Base-by-base conservation (phyloP, 2,797 vertebrate genomes). In the Mergus octosetaceus region DNA sequence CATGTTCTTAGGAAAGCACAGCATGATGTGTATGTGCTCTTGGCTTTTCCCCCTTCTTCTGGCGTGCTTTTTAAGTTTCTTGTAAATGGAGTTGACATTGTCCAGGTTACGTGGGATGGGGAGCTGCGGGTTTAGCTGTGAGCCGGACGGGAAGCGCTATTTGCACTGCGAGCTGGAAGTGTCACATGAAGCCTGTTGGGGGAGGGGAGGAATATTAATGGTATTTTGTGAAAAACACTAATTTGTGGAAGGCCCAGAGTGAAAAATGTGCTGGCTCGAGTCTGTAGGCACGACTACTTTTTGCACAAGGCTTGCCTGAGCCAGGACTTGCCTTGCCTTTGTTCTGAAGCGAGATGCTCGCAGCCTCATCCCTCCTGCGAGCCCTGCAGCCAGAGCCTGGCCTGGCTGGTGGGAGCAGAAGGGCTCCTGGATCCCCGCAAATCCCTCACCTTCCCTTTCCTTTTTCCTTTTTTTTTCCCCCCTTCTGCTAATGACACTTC, bases 401-500 rank as follows among this genome's bases (percentile, higher is more conserved):
- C 94, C 90, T 91, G 57, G 85, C 60, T 61, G 89, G 85, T 95
- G 95, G 93, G 11, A 49, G 76, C 87, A 70, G 80, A 89, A 96
- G 92, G 85, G 95, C 92, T 94, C 74, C 64, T 0, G 6, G 51
- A 83, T 85, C 5, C 0, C 85, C 60, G 80, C 38, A 53, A 92
- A 87, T 89, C 92, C 92, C 36, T 72, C 62, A 88, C 93, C 62
- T 89, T 69, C 66, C 32, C 34, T n/a, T 9, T 34, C 11, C 8
- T 57, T 36, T 32, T 65, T 13, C 5, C 5, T 13, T 13, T 5
- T 17, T 36, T 36, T 36, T 36, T 36, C 47, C 51, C 41, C 49
- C 58, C 62, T 17, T 66, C 82, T 84, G 73, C 92, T 96, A 94
- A 96, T 97, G 97, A 96, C 96, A 95, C 97, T 97, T 97, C 97